Percentiles rank a stretch among this genome's conserved stretches.
Conservation (phyloP, 2,113 vertebrate genomes). For the Rhynchomys soricoides region DNA sequence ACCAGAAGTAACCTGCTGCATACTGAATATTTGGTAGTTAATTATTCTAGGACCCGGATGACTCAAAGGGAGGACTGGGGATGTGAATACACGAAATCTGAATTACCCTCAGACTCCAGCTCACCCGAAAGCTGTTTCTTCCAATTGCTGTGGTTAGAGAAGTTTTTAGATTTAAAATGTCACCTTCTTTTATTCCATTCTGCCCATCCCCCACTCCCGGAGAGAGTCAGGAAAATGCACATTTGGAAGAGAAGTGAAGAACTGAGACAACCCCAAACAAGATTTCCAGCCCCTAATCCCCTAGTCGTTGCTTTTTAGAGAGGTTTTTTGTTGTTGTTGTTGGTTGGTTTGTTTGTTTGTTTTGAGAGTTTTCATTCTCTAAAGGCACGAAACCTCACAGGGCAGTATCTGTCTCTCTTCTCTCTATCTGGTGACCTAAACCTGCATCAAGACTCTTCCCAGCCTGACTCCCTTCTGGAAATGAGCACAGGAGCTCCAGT, state of each 20-base stretch:
- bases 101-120: constrained; percentile 2
- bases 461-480: background rate
- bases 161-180: background rate
- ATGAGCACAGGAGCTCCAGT: background rate
- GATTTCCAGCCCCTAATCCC: background rate
- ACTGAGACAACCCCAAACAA: background rate
- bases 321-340: too few relatives aligned
- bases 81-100: background rate
- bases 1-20: background rate
- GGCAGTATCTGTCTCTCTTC: background rate
- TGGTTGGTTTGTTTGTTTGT: too few relatives aligned
- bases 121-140: background rate
- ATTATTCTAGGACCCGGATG: background rate
- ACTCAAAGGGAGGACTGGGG: background rate
- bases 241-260: background rate
- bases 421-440: background rate
- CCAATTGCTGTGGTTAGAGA: background rate
- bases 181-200: background rate
- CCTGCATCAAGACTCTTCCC: background rate
- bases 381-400: background rate
- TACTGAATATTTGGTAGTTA: background rate
- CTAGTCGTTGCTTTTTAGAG: background rate
- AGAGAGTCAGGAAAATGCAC: background rate
- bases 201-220: background rate
- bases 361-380: background rate